Conservation (phyloP, 2,888 invertebrate genomes). For the Andrena trimmerana region DNA sequence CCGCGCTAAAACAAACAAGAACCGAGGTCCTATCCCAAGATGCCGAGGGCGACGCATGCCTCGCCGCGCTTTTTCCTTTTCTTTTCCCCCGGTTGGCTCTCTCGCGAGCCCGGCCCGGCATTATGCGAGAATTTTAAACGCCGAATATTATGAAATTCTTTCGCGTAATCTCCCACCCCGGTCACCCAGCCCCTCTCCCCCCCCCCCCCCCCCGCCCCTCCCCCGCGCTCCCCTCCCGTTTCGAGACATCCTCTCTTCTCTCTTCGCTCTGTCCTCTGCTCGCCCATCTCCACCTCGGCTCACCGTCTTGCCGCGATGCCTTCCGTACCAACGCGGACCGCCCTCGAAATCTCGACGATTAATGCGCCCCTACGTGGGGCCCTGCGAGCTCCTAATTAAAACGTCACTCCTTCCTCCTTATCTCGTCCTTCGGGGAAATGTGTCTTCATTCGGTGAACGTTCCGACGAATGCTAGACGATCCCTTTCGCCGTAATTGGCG, state of each 20-base stretch:
- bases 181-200: conserved; percentile 19
- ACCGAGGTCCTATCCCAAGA: conserved; percentile 82
- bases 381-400: conserved; percentile 77
- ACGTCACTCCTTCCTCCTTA: conserved; percentile 68
- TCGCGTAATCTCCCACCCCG: conserved; percentile 73
- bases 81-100: conserved; percentile 31
- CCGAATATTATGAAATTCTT: conserved; percentile 82
- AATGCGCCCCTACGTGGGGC: conserved; percentile 72
- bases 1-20: conserved; percentile 81
- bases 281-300: background rate
- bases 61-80: conserved; percentile 48
- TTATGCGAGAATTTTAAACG: conserved; percentile 82
- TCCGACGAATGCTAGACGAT: conserved; percentile 56
- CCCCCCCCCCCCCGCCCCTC: too few species aligned
- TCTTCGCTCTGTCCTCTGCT: conserved; percentile 7
- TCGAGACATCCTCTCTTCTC: conserved; percentile 24
- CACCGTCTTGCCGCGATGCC: conserved; percentile 42
- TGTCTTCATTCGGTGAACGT: conserved; percentile 46
- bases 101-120: conserved; percentile 58
- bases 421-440: conserved; percentile 52
- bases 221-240: conserved; percentile 26
- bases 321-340: conserved; percentile 40
- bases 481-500: conserved; percentile 45
- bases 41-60: conserved; percentile 80
- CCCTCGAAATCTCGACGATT: conserved; percentile 73